Evolutionary conservation across 1,140 invertebrate genomes (phyloP), one percentile per base, ranked within the genome.

Genomic region (Bombus difficillimus): DNA sequence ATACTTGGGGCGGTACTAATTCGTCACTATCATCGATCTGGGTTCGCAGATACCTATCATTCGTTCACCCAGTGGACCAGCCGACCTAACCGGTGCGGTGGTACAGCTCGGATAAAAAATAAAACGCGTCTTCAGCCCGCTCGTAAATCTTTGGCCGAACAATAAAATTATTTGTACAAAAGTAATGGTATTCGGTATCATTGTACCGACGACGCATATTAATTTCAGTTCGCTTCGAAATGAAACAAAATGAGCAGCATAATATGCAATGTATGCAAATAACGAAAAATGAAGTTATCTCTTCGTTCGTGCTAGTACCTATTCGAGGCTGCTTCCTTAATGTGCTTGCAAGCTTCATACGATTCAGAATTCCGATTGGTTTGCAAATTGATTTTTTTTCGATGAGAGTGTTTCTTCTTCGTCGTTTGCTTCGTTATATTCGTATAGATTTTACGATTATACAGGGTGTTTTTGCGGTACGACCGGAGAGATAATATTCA

Each of bases 101-200:
- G 81, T 90, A 88, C 86, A 90, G 88, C 89, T 87, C 66, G 64
- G 10, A 59, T 43, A 89, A 83, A 88, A 90, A 90, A 43, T 64
- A 77, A 78, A 81, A 64, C 62, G 41, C 34, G 39, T 72, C 34
- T 34, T 28, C 57, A 57, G n/a, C 59, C 62, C 79, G 69, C 57
- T n/a, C 64, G 39, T 74, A 28, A 47, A 57, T 64, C 57, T 66
- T 69, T 22, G 2, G 4, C 1, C 5, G 72, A 47, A 73, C 79
- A 71, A 53, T 69, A 59, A 79, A 86, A 80, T 72, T 64, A 72
- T 74, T 79, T 59, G 66, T 18, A 64, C 64, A 43, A 64, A 83
- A 47, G 6, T 47, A 71, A 81, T 59, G 37, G 28, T n/a, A n/a
- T 41, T 71, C 34, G 59, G 59, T 80, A 47, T 59, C 13, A 32